phyloP scores from a whole-genome alignment of 2,797 vertebrate species.

The Avahi laniger region DNA sequence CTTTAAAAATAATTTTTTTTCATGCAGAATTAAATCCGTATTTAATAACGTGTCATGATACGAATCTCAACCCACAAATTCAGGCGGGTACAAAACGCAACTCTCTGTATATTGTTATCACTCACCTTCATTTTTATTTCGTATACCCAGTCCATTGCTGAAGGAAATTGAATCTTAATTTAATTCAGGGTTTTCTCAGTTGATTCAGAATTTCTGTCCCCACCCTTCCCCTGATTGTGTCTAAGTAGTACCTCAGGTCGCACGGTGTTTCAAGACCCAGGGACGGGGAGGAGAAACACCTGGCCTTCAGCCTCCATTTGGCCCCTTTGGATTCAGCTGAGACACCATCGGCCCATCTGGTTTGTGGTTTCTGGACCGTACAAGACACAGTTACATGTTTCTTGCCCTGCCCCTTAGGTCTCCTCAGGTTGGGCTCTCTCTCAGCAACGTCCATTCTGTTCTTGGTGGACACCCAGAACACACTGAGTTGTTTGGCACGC shows the following conservation, averaged over 20 bases:
- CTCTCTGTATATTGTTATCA: not conserved
- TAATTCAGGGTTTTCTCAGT: not conserved
- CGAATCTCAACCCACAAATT: not conserved
- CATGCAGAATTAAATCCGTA: not conserved
- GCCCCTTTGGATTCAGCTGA: not conserved
- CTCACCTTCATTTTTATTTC: not conserved
- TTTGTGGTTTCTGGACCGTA: not conserved
- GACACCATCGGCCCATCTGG: too few species aligned
- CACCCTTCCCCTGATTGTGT: too few species aligned
- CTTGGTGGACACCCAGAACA: not conserved
- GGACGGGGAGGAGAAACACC: not conserved
- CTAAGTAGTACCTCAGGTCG: not conserved
- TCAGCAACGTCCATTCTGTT: not conserved
- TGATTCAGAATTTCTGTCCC: not conserved
- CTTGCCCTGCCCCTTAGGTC: not conserved
- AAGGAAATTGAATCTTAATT: not conserved
- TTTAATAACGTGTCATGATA: not conserved
- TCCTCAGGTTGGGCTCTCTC: not conserved
- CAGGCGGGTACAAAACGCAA: not conserved
- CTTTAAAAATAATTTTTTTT: not conserved
- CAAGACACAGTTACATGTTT: not conserved
- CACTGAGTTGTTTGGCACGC: not conserved
- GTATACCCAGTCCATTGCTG: not conserved
- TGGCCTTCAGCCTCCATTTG: not conserved
- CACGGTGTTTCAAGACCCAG: not conserved